Conservation (phyloP, 1,140 invertebrate species). For the Trichonephila clavipes region DNA sequence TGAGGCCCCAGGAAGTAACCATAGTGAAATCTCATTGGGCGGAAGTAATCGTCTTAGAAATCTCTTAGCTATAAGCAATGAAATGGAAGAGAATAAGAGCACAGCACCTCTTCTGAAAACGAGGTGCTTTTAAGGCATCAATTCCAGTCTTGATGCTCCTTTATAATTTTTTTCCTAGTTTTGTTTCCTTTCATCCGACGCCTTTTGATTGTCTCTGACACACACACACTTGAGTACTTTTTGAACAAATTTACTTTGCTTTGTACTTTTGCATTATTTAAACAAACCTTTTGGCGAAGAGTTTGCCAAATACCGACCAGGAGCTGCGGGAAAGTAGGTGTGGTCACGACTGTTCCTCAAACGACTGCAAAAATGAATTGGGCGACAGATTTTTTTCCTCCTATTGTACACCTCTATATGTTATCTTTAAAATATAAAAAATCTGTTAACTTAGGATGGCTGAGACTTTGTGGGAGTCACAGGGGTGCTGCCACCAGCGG, state of each 20-base stretch:
- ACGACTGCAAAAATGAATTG: conserved; percentile 62
- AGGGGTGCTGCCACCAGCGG: conserved; percentile 69
- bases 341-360: conserved; percentile 32
- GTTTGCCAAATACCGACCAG: conserved; percentile 64
- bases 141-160: conserved; percentile 73
- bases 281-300: conserved; percentile 46
- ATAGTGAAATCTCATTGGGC: conserved; percentile 76
- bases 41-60: conserved; percentile 76
- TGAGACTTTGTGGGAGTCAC: conserved; percentile 77
- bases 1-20: conserved; percentile 76
- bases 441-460: conserved; percentile 74
- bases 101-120: conserved; percentile 12
- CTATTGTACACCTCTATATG: conserved; percentile 35
- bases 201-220: conserved; percentile 74
- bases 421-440: conserved; percentile 58
- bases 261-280: conserved; percentile 63
- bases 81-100: conserved; percentile 75
- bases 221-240: conserved; percentile 52
- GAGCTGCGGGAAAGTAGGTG: conserved; percentile 53
- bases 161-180: conserved; percentile 41
- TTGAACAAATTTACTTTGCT: conserved; percentile 26
- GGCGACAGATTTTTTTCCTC: conserved; percentile 22
- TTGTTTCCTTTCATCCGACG: conserved; percentile 41
- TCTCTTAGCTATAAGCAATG: conserved; percentile 77
- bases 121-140: conserved; percentile 69